Conservation (phyloP, 2,797 vertebrate genomes). For the Pangasius larnaudii region DNA sequence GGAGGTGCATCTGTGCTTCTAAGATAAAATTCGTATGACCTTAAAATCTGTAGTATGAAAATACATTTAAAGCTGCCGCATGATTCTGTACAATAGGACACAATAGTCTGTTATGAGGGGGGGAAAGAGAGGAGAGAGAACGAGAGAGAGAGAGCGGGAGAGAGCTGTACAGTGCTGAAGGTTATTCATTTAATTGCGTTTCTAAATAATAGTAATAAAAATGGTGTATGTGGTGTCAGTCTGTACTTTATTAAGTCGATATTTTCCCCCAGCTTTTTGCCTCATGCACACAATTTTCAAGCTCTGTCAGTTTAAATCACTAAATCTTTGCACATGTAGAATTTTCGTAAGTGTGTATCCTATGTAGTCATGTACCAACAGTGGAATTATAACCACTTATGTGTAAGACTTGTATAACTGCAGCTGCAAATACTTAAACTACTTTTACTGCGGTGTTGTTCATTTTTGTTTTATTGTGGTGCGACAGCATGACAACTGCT, state of each 20-base stretch:
- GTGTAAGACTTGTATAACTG: not conserved
- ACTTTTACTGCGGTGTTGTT: not conserved
- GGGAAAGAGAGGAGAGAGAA: not conserved
- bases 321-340: too few relatives aligned
- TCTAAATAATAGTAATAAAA: not conserved
- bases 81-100: not conserved
- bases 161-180: not conserved
- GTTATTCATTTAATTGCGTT: not conserved
- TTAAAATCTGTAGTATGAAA: not conserved
- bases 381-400: not conserved
- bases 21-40: not conserved
- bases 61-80: not conserved
- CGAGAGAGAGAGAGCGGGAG: not conserved
- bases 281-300: not conserved
- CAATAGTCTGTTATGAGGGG: not conserved
- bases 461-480: not conserved
- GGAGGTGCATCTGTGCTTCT: not conserved
- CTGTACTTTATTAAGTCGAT: not conserved
- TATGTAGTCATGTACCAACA: too few relatives aligned
- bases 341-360: not conserved
- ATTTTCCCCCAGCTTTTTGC: not conserved
- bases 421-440: not conserved
- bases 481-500: constrained; percentile 12
- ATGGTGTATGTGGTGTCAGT: not conserved
- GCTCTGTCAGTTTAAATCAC: not conserved